Conservation (phyloP, 2,888 invertebrate species). For the Pherbina coryleti region DNA sequence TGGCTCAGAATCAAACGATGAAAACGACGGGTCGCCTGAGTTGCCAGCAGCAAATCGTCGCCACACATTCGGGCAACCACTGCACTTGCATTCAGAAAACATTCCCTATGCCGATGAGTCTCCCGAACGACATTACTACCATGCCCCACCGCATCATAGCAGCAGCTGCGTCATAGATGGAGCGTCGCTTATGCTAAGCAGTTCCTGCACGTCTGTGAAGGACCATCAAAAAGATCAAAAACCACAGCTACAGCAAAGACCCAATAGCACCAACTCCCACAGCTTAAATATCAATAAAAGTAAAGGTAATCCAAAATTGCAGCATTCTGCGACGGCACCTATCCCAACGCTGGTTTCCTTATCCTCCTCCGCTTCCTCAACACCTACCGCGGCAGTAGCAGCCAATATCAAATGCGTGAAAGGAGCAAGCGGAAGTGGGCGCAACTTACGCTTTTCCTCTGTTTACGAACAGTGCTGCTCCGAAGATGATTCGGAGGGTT, state of each 20-base stretch:
- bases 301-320: slow-evolving; percentile 57
- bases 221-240: slow-evolving; percentile 44
- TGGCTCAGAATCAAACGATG: slow-evolving; percentile 76
- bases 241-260: slow-evolving; percentile 22
- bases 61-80: slow-evolving; percentile 65
- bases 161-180: slow-evolving; percentile 53
- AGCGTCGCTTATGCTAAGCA: slow-evolving; percentile 58
- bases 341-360: slow-evolving; percentile 49
- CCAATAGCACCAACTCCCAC: slow-evolving; percentile 32
- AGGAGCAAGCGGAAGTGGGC: slow-evolving; percentile 38
- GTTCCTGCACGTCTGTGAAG: slow-evolving; percentile 59
- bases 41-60: slow-evolving; percentile 62
- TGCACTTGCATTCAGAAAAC: slow-evolving; percentile 72
- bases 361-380: slow-evolving; percentile 58
- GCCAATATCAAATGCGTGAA: slow-evolving; percentile 42
- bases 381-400: slow-evolving; percentile 53
- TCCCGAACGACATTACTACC: slow-evolving; percentile 71
- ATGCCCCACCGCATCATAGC: slow-evolving; percentile 33
- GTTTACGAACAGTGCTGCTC: slow-evolving; percentile 61
- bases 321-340: slow-evolving; percentile 64
- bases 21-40: slow-evolving; percentile 68
- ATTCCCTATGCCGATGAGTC: slow-evolving; percentile 81
- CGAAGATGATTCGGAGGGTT: slow-evolving; percentile 67
- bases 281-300: slow-evolving; percentile 48
- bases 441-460: slow-evolving; percentile 61